Evolutionary conservation across 1,140 invertebrate species (phyloP), one percentile per base, ranked within the genome.

Genomic region (Lepidotrigona ventralis): DNA sequence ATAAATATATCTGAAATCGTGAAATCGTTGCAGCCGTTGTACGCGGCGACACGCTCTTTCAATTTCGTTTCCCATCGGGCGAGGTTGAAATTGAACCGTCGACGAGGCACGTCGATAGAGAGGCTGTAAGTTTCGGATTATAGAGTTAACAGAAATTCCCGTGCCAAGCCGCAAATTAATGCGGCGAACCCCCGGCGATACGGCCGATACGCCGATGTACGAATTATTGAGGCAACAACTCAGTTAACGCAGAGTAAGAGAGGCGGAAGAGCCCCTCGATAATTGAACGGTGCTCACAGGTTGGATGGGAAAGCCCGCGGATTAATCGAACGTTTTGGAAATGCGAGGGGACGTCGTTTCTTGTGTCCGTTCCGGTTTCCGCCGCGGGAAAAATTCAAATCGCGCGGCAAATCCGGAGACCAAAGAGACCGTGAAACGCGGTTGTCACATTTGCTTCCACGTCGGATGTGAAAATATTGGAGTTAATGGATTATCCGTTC

Each of bases 171-270:
- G 68, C 87, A 85, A 85, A 88, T 88, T 88, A 88, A 88, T 83
- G 87, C 68, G 83, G 83, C 76, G 77, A 80, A 68, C 72, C 74
- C 56, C 60, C 63, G 69, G 63, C 69, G 56, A 83, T 85, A 88
- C 79, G 60, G 51, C 83, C 78, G 75, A 87, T 88, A 85, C 86
- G 83, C 75, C 86, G 79, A 85, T 75, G 87, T 83, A 88, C 86
- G 86, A 88, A 88, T 88, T 88, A 88, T 88, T 84, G 87, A 78
- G 86, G 87, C 81, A 88, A 88, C 87, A 83, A 88, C 87, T 88
- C 86, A 86, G 86, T 88, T 88, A 88, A 79, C 80, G 80, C 74
- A 21, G 64, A 46, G 73, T 68, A 87, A 87, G 83, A 83, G 86
- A 81, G 86, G 73, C 84, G 75, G 84, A 79, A 83, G 73, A 83